Evolutionary conservation across 1,140 invertebrate species (phyloP).

Genomic region (Papilio xuthus): DNA sequence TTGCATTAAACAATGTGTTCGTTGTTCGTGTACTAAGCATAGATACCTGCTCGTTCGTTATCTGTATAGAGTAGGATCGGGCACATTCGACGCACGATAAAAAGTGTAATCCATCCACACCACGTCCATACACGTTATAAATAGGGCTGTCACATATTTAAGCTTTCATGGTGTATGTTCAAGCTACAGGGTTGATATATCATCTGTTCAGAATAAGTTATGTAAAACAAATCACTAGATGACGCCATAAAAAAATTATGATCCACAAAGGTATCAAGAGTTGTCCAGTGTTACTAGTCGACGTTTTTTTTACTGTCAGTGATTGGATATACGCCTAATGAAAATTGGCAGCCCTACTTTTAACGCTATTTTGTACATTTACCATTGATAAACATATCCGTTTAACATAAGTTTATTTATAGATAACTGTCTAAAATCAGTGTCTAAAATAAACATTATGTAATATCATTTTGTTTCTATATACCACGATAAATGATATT

Average conservation of each 20-base stretch:
- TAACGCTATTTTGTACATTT: neutral
- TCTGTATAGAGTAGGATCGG: slow-evolving; percentile 13
- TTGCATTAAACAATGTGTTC: slow-evolving; percentile 13
- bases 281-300: neutral
- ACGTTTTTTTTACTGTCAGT: neutral
- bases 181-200: neutral
- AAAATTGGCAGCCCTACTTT: neutral
- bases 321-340: neutral
- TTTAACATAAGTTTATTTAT: slow-evolving; percentile 7
- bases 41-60: slow-evolving; percentile 6
- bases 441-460: too few relatives aligned
- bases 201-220: neutral
- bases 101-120: slow-evolving; percentile 2
- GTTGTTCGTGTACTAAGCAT: slow-evolving; percentile 11
- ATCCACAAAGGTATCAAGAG: too few relatives aligned
- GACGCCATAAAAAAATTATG: too few relatives aligned
- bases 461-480: too few relatives aligned
- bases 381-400: neutral
- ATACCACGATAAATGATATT: too few relatives aligned
- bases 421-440: slow-evolving; percentile 9
- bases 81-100: neutral
- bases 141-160: too few relatives aligned
- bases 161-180: too few relatives aligned
- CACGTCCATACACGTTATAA: neutral
- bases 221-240: too few relatives aligned